Evolutionary conservation across 2,888 invertebrate genomes (phyloP), one percentile per base, ranked within the genome.

Genomic region (Apamea anceps): DNA sequence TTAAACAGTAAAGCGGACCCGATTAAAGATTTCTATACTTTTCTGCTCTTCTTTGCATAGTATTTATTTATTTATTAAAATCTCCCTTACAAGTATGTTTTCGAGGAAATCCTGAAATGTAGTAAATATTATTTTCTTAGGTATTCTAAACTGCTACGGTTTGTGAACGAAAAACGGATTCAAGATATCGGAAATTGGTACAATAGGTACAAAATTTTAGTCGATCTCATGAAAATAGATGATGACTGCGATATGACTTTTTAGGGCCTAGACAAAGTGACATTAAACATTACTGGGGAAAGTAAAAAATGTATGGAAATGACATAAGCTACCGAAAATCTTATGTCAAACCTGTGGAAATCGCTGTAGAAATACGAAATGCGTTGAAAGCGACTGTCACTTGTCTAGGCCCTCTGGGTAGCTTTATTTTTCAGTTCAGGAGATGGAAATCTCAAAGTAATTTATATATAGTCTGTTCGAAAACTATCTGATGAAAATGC

Each of bases 101-200:
- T n/a, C 3, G 4, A 72, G 8, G 72, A 25, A 15, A 37, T 54
- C 65, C 54, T 57, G 45, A 37, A 21, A n/a, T 25, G 8, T 76
- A 60, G 32, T 6, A n/a, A 51, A 71, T 12, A 51, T 54, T 81
- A 45, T 63, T 81, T 48, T 54, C 37, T 54, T 25, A n/a, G 25
- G 25, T 63, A 63, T 81, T 74, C 54, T 63, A 21, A 81, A 79
- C 81, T 79, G 81, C 72, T 81, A 63, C 62, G 72, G 62, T 81
- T 12, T 18, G 32, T 25, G 15, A 48, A n/a, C 15, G 32, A 63
- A 32, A 42, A 54, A 54, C 1, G 18, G 4, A 25, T 42, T 42
- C 28, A 25, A 62, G 7, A 2, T 37, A 51, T 77, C 5, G 15
- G 51, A 62, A 51, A 60, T 76, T 48, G 32, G 10, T 60, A 21